A percentile compares a stretch with the other conserved stretches of the same genome.
phyloP scores from a whole-genome alignment of 2,888 invertebrate species.

The Drosophila longiperda region DNA sequence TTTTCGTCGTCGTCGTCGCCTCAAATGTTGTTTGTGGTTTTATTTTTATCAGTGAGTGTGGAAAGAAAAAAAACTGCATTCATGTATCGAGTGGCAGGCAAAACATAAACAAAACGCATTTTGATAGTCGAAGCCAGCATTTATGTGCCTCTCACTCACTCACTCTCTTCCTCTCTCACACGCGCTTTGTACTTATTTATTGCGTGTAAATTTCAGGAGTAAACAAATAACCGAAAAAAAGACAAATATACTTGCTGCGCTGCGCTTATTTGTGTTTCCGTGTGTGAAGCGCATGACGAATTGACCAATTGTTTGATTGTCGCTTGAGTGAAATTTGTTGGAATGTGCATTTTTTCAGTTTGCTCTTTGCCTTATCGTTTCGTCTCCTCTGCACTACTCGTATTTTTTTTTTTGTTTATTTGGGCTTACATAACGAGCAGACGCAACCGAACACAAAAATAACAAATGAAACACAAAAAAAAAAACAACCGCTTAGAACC shows the following conservation, averaged over 20 bases:
- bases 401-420: background rate
- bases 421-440: slow-evolving; percentile 40
- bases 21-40: slow-evolving; percentile 67
- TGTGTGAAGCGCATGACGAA: slow-evolving; percentile 44
- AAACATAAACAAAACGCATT: slow-evolving; percentile 59
- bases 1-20: slow-evolving; percentile 31
- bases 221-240: slow-evolving; percentile 55
- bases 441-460: slow-evolving; percentile 1
- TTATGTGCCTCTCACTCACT: background rate
- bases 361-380: slow-evolving; percentile 31
- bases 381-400: background rate
- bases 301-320: slow-evolving; percentile 40
- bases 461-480: slow-evolving; percentile 23
- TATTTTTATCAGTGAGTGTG: slow-evolving; percentile 65
- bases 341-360: slow-evolving; percentile 35
- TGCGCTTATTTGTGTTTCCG: slow-evolving; percentile 63
- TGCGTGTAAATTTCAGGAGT: slow-evolving; percentile 69
- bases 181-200: slow-evolving; percentile 59
- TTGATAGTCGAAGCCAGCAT: slow-evolving; percentile 29
- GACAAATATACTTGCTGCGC: slow-evolving; percentile 17
- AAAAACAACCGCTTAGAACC: slow-evolving; percentile 32
- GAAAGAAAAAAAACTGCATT: slow-evolving; percentile 48
- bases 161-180: background rate
- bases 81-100: slow-evolving; percentile 45
- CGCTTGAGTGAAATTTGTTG: slow-evolving; percentile 39